Evolutionary conservation across 2,113 vertebrate genomes (phyloP), one percentile per base, ranked within the genome.

Genomic region (Pangasianodon gigas): DNA sequence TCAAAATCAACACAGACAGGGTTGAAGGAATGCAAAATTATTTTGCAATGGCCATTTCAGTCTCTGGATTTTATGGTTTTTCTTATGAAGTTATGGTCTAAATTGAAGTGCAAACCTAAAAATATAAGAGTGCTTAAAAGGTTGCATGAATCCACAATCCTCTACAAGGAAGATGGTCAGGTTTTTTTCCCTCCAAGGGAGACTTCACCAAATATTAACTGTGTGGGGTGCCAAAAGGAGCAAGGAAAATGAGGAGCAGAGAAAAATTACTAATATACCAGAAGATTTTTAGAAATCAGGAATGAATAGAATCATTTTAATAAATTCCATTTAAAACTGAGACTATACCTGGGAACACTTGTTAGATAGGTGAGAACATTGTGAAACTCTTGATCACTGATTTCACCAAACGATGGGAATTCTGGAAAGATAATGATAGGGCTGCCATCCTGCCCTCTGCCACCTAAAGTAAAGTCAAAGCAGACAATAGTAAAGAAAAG

Each of bases 371-470:
- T 98, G 89, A 99, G 95, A 92, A 99, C 98, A 44, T 97, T 98
- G 94, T 98, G 98, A 93, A 99, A 98, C 82, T 99, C 98, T 86
- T 95, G 95, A 91, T 99, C 98, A 0, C 97, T 97, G 93, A 99
- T 96, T 86, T 99, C 98, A 0, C 97, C 95, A 92, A 99, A 99
- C 41, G 97, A 92, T 19, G 98, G 97, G 91, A 97, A 99, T 93
- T 99, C 97, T 67, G 98, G 98, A 94, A 99, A 99, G 71, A 98
- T 97, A 91, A 99, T 98, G 93, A 99, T 97, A 1, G 98, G 98
- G 89, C 97, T 98, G 89, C 98, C 98, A 92, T 97, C 97, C 92
- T 96, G 96, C 19, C 97, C 98, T 94, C 98, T 96, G 56, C 98
- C 98, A 37, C 98, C 98, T 99, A 29, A 51, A 89, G 92, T 52